phyloP scores from a whole-genome alignment of 1,140 invertebrate genomes.

The Laodelphax striatellus region DNA sequence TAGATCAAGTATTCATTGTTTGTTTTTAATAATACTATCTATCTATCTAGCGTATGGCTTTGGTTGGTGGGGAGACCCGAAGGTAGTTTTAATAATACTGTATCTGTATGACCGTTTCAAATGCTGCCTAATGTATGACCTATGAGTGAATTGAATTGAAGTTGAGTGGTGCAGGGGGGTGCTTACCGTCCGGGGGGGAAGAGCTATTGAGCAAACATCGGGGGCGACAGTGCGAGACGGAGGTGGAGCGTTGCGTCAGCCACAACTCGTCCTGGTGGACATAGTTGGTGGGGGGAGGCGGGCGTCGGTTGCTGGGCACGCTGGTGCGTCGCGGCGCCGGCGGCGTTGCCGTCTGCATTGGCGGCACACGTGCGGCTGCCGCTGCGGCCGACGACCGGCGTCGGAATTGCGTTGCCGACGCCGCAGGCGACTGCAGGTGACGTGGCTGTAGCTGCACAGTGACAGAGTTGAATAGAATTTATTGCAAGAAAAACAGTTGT shows the following conservation, averaged over 20 bases:
- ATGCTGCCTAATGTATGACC: no score
- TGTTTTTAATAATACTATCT: no score
- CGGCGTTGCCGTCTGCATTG: slow-evolving; percentile 1
- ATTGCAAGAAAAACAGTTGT: no score
- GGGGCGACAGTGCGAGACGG: slow-evolving; percentile 16
- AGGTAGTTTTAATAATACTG: no score
- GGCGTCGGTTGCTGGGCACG: slow-evolving; percentile 16
- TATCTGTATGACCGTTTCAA: no score
- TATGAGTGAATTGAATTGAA: no score
- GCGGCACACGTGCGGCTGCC: slow-evolving; percentile 15
- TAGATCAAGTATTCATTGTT: no score
- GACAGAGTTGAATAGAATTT: no score
- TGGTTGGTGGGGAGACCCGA: no score
- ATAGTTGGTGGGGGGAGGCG: slow-evolving; percentile 16
- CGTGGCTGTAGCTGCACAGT: background rate
- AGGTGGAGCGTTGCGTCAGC: slow-evolving; percentile 21
- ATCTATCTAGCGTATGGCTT: no score
- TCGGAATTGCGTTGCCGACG: slow-evolving; percentile 27
- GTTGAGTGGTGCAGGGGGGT: background rate
- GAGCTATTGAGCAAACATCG: slow-evolving; percentile 32
- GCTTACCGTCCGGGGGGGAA: slow-evolving; percentile 21
- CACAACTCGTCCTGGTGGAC: slow-evolving; percentile 27
- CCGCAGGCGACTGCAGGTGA: slow-evolving; percentile 13
- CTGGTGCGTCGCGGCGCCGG: slow-evolving; percentile 18
- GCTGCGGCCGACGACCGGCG: slow-evolving; percentile 30